These are phyloP conservation scores for Syngnathus typhle DNA, from an alignment of 2,113 vertebrate genomes.

Conservation along the genomic window DNA sequence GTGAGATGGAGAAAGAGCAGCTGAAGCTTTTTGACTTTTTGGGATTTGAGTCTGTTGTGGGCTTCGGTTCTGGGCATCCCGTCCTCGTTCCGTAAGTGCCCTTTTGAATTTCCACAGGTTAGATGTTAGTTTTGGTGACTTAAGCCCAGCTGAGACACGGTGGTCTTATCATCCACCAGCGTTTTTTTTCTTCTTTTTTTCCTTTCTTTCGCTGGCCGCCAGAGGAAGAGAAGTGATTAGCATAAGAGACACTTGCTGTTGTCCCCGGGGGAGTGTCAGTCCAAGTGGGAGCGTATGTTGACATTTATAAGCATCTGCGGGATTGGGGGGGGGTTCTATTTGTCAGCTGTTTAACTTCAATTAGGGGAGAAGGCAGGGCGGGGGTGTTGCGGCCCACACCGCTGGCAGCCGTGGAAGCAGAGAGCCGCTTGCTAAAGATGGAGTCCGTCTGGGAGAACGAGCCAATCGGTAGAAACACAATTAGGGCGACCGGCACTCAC, in stretches of 20 bases:
- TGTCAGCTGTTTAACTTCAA: background rate
- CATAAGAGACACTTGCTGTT: slow-evolving; percentile 58
- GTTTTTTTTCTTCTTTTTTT: background rate
- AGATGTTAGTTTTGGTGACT: background rate
- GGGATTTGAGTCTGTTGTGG: no score
- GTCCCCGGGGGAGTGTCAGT: slow-evolving; percentile 65
- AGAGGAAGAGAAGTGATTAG: slow-evolving; percentile 51
- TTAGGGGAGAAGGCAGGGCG: background rate
- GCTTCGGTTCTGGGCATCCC: no score
- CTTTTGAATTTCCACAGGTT: background rate
- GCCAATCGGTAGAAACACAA: no score
- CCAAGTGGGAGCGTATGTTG: slow-evolving; percentile 66
- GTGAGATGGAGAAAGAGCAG: slow-evolving; percentile 20
- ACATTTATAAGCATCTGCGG: slow-evolving; percentile 66
- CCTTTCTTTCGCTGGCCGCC: slow-evolving; percentile 54
- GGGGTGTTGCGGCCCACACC: no score
- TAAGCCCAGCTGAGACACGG: slow-evolving; percentile 5
- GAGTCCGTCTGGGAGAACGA: no score
- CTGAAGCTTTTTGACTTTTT: slow-evolving; percentile 38
- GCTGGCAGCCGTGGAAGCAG: no score
- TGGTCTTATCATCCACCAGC: slow-evolving; percentile 44
- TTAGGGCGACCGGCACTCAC: no score
- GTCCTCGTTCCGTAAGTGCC: no score
- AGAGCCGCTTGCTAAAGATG: no score
- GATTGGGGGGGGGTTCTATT: background rate